These are phyloP conservation scores for Anthonomus grandis DNA, from an alignment of 1,140 invertebrate genomes.

Conservation along the genomic window DNA sequence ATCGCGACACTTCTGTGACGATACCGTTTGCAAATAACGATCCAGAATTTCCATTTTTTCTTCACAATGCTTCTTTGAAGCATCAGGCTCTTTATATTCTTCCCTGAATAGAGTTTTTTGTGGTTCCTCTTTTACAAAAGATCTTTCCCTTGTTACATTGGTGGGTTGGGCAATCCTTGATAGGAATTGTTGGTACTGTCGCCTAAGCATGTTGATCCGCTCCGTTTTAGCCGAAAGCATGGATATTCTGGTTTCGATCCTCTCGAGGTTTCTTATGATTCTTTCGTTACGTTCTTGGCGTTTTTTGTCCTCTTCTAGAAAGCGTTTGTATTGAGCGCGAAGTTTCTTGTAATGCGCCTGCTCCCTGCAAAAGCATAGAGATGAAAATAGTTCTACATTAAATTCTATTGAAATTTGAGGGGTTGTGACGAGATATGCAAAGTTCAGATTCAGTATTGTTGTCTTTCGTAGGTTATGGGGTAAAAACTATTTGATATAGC, in stretches of 20 bases:
- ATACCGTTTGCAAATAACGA: conserved; percentile 21
- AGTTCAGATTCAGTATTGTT: not conserved
- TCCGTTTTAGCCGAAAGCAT: conserved; percentile 59
- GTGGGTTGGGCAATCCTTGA: not conserved
- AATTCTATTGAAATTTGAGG: not conserved
- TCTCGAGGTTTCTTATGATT: conserved; percentile 55
- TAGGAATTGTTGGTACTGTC: conserved; percentile 38
- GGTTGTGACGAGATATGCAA: not conserved
- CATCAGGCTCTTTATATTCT: not conserved
- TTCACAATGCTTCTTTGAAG: conserved; percentile 2
- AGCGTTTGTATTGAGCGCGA: conserved; percentile 57
- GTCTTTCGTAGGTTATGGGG: too few relatives aligned
- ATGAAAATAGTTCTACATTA: not conserved
- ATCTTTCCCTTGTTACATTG: not conserved
- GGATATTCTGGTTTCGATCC: conserved; percentile 55
- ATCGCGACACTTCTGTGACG: conserved; percentile 5
- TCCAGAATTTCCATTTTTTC: conserved; percentile 28
- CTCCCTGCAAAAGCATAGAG: conserved; percentile 32
- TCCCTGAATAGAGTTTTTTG: not conserved
- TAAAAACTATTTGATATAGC: too few relatives aligned
- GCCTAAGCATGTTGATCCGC: conserved; percentile 53
- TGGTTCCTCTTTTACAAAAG: conserved; percentile 4
- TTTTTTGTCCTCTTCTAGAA: conserved; percentile 57
- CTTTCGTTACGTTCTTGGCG: conserved; percentile 59
- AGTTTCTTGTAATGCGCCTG: conserved; percentile 49